These are phyloP conservation scores for Corythucha ciliata DNA, from an alignment of 2,888 invertebrate genomes.

Conservation along the genomic window DNA sequence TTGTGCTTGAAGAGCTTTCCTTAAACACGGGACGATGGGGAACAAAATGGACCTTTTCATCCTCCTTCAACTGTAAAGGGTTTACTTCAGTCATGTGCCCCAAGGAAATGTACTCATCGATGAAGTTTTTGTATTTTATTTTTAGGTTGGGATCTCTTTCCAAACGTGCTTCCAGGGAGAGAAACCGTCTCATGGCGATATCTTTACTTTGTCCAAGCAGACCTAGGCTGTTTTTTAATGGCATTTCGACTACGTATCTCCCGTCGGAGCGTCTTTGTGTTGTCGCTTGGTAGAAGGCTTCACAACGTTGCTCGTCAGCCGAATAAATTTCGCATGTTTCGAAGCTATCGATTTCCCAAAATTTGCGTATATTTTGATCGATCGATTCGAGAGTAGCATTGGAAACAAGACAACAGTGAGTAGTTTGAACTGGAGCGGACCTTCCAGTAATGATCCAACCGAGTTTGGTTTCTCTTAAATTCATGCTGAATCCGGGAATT, in stretches of 20 bases:
- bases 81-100: slow-evolving; percentile 32
- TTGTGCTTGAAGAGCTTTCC: slow-evolving; percentile 33
- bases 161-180: slow-evolving; percentile 11
- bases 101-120: slow-evolving; percentile 22
- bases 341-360: slow-evolving; percentile 18
- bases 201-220: slow-evolving; percentile 15
- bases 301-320: slow-evolving; percentile 12
- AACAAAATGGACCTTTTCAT: slow-evolving; percentile 31
- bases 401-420: slow-evolving; percentile 5
- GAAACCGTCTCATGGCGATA: slow-evolving; percentile 19
- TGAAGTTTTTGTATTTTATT: slow-evolving; percentile 23
- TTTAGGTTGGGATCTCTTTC: slow-evolving; percentile 3
- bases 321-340: neutral
- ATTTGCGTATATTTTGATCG: slow-evolving; percentile 13
- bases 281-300: slow-evolving; percentile 3
- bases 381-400: slow-evolving; percentile 9
- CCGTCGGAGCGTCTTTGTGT: neutral
- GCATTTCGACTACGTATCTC: slow-evolving; percentile 17
- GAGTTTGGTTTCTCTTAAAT: slow-evolving; percentile 27
- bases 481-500: slow-evolving; percentile 4
- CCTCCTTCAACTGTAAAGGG: neutral
- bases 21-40: slow-evolving; percentile 38
- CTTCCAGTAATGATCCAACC: slow-evolving; percentile 29
- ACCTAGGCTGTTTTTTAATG: slow-evolving; percentile 7
- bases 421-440: neutral